Conservation (phyloP, 2,113 vertebrate genomes). For the Oreochromis tanganicae region DNA sequence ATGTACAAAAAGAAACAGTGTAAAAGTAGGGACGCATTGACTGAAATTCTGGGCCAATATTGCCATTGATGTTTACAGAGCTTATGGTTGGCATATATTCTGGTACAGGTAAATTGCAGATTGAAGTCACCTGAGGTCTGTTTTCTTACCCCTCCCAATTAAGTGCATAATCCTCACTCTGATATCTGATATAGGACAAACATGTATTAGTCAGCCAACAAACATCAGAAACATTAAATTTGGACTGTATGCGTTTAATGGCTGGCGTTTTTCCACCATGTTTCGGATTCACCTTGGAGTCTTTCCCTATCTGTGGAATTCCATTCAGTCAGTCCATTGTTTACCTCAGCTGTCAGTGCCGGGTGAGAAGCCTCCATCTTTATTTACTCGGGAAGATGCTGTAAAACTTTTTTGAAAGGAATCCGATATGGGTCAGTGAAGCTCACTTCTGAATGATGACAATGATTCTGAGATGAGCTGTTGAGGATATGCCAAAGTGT, state of each 20-base stretch:
- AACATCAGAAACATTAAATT: background rate
- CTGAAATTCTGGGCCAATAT: background rate
- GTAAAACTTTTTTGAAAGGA: background rate
- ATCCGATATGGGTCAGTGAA: background rate
- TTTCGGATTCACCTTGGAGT: background rate
- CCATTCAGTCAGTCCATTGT: background rate
- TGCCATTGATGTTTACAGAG: background rate
- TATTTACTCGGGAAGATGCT: background rate
- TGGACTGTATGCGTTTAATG: background rate
- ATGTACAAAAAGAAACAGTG: background rate
- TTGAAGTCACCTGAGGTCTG: background rate
- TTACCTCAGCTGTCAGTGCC: background rate
- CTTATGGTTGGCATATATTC: background rate
- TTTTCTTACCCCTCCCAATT: background rate
- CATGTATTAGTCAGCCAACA: background rate
- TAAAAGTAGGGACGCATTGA: background rate
- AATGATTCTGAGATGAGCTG: background rate
- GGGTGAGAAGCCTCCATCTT: background rate
- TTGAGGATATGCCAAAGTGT: background rate
- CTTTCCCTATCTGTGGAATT: background rate
- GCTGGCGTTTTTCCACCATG: background rate
- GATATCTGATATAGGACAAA: background rate
- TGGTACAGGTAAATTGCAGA: background rate
- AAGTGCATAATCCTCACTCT: background rate
- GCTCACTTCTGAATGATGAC: background rate